Conservation (phyloP, 2,888 invertebrate species). For the Calliscelio sp. region DNA sequence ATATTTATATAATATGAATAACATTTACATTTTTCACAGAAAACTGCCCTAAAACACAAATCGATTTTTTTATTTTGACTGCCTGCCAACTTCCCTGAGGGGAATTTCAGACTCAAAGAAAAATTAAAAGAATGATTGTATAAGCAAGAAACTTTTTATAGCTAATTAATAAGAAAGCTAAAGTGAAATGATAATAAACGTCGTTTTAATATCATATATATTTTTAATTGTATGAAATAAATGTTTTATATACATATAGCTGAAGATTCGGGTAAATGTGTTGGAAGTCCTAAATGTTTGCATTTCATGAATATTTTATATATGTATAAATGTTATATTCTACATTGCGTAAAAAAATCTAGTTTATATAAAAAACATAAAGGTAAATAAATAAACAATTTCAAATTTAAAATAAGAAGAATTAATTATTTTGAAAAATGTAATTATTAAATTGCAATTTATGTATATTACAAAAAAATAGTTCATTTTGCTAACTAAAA, state of each 20-base stretch:
- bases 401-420: neutral
- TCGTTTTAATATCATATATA: neutral
- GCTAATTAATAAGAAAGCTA: neutral
- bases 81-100: neutral
- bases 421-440: too few relatives aligned
- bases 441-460: too few relatives aligned
- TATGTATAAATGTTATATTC: neutral
- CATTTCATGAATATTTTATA: neutral
- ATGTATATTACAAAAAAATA: too few relatives aligned
- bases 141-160: neutral
- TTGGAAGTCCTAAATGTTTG: neutral
- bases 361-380: neutral
- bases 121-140: neutral
- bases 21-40: slow-evolving; percentile 6
- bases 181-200: neutral
- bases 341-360: neutral
- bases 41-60: neutral
- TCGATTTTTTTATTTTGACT: slow-evolving; percentile 3
- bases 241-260: neutral
- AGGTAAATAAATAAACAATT: neutral
- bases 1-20: neutral
- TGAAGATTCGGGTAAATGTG: too few relatives aligned
- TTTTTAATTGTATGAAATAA: neutral
- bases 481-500: too few relatives aligned
- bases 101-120: neutral